Evolutionary conservation across 2,113 vertebrate species (phyloP).

Genomic region (Zapus hudsonius): DNA sequence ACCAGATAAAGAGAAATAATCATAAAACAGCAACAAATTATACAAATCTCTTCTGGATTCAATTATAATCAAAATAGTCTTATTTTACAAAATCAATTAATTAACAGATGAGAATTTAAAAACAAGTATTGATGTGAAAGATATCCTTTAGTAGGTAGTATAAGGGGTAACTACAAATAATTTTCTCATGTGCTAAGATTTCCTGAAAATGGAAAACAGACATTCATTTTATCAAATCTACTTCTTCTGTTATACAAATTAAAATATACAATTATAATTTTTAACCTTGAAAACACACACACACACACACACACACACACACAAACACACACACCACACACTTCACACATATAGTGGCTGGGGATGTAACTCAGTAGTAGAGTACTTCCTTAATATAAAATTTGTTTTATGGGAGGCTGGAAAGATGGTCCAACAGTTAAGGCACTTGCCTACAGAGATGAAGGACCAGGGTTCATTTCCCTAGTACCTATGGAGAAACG

Average conservation of each 20-base stretch:
- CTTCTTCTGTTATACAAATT: conserved; percentile 1
- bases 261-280: not conserved
- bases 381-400: not conserved
- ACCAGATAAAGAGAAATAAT: conserved; percentile 1
- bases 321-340: too few relatives aligned
- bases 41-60: conserved; percentile 32
- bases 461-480: too few relatives aligned
- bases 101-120: not conserved
- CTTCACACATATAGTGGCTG: too few relatives aligned
- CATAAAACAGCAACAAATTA: conserved; percentile 27
- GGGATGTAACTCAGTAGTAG: not conserved
- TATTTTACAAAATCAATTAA: too few relatives aligned
- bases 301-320: too few relatives aligned
- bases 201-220: conserved; percentile 20
- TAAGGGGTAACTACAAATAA: not conserved
- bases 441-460: too few relatives aligned
- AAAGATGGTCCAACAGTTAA: too few relatives aligned
- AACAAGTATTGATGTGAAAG: not conserved
- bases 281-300: not conserved
- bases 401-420: too few relatives aligned
- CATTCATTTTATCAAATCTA: conserved; percentile 26
- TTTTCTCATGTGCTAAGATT: conserved; percentile 3
- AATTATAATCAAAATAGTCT: conserved; percentile 37
- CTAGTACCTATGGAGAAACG: too few relatives aligned
- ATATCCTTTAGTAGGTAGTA: not conserved